Conservation (phyloP, 64 coral and sea anemone genomes). For the Pocillopora verrucosa region DNA sequence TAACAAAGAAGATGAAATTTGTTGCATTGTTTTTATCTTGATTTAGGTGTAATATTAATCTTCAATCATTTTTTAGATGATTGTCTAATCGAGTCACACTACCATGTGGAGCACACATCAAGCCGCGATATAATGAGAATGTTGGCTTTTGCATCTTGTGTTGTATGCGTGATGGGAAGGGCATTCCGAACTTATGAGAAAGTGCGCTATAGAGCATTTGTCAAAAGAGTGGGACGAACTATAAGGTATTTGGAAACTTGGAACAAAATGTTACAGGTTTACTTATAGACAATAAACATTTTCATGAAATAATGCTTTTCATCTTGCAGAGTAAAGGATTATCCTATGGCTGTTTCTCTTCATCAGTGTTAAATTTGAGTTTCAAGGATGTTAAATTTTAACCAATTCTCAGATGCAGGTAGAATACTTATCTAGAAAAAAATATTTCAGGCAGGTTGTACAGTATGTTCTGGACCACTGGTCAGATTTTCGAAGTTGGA, state of each 20-base stretch:
- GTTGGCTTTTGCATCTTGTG: constrained; percentile 90
- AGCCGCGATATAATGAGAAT: constrained; percentile 88
- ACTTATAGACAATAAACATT: not conserved
- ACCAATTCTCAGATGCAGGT: no score
- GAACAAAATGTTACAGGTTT: not conserved
- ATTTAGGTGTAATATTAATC: not conserved
- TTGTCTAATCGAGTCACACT: constrained; percentile 62
- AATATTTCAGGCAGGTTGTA: constrained; percentile 73
- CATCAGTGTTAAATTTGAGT: no score
- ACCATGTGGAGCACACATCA: constrained; percentile 66
- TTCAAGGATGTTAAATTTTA: no score
- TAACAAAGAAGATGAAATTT: no score
- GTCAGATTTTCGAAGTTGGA: constrained; percentile 85
- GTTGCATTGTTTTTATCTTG: no score
- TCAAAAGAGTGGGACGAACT: constrained; percentile 90
- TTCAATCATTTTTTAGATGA: constrained; percentile 54
- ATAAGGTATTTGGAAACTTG: constrained; percentile 67
- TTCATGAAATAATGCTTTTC: not conserved
- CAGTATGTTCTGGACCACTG: constrained; percentile 89
- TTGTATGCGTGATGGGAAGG: constrained; percentile 80
- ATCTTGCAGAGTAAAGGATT: no score
- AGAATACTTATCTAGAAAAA: no score
- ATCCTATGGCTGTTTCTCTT: no score
- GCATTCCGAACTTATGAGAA: constrained; percentile 84
- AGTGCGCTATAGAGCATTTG: constrained; percentile 87